Conservation (phyloP, 2,888 invertebrate species). For the Crioceris asparagi region DNA sequence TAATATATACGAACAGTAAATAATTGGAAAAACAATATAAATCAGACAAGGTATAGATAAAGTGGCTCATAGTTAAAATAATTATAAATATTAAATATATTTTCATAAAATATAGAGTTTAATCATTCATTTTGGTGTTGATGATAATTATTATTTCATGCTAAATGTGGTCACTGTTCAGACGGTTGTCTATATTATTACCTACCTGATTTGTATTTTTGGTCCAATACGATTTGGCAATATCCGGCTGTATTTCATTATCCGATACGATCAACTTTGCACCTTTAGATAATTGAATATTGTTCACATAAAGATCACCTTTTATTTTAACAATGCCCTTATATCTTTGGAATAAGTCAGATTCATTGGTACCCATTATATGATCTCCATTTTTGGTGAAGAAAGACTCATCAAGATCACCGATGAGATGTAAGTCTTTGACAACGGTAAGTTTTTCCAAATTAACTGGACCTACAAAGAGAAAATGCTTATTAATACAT, state of each 20-base stretch:
- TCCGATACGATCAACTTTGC: slow-evolving; percentile 23
- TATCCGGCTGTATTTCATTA: slow-evolving; percentile 21
- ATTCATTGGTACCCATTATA: slow-evolving; percentile 26
- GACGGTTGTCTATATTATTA: too few species aligned
- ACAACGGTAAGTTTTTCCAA: slow-evolving; percentile 24
- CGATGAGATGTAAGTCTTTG: slow-evolving; percentile 22
- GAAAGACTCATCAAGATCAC: slow-evolving; percentile 16
- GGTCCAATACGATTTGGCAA: slow-evolving; percentile 29
- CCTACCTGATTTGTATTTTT: slow-evolving; percentile 30
- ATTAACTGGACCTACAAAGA: slow-evolving; percentile 28
- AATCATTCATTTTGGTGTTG: too few species aligned
- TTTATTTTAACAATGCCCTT: slow-evolving; percentile 29
- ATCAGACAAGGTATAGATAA: too few species aligned
- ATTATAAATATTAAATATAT: too few species aligned
- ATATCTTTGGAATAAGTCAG: slow-evolving; percentile 32
- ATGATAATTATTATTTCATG: too few species aligned
- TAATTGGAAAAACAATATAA: too few species aligned
- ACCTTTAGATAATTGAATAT: slow-evolving; percentile 21
- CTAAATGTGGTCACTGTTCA: too few species aligned
- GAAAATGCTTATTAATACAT: not conserved
- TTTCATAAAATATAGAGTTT: too few species aligned
- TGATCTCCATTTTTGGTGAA: slow-evolving; percentile 20
- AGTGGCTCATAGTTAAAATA: too few species aligned
- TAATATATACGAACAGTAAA: too few species aligned
- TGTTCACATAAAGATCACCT: slow-evolving; percentile 28